Base-by-base conservation (phyloP, 2,797 vertebrate species). In the Urosaurus nigricauda region DNA sequence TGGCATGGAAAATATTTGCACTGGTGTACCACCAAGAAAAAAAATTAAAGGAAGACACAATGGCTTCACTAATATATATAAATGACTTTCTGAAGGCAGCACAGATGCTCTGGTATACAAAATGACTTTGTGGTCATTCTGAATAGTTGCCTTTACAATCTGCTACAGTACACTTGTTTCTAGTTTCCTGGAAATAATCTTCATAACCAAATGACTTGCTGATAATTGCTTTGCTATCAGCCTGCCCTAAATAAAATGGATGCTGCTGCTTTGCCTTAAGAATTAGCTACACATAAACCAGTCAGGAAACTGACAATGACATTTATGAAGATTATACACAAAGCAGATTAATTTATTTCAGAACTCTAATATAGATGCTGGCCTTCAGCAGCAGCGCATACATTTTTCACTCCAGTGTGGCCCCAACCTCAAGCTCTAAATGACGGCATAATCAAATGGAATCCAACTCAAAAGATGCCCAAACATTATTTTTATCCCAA, bases 291-390 rank as follows among this genome's bases (percentile, higher is more conserved):
- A 85, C 87, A 93, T 87, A 95, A 94, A 93, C 89, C 94, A 92
- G 89, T 92, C 92, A 92, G 92, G 93, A 83, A 94, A 93, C 70
- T 90, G 91, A 95, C 90, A 90, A 90, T 68, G 92, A 71, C 87
- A 90, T 91, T 94, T 94, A 94, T 87, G 84, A 90, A 93, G 89
- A 94, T 93, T 88, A 95, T 85, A 94, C 91, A 93, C 85, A 93
- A 0, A 0, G 79, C 79, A 89, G 92, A 95, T 93, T 89, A 93
- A 93, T 89, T 83, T 56, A 91, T 87, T 93, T 92, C 85, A 84
- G 81, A 94, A 79, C 65, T 87, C 78, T 70, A 87, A 81, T 74
- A 93, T 86, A 47, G 58, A 90, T 0, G 77, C 71, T 90, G 14
- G 77, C n/a, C 91, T 91, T 91, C 92, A 93, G 83, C 84, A 95